phyloP scores from a whole-genome alignment of 2,888 invertebrate genomes.

The Stegana nigrithorax region DNA sequence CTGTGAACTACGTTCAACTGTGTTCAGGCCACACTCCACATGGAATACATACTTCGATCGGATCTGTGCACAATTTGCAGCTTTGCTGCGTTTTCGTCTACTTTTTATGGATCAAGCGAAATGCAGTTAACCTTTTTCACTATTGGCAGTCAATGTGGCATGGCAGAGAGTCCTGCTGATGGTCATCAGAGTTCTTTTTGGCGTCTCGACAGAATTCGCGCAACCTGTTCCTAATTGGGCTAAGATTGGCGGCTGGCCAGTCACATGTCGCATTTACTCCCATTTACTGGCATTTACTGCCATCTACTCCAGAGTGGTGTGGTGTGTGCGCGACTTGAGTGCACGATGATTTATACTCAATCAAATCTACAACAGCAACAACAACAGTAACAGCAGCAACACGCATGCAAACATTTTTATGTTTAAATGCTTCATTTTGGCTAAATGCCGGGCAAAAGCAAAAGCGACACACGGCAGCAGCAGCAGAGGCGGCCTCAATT shows the following conservation, averaged over 20 bases:
- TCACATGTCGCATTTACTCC: slow-evolving; percentile 8
- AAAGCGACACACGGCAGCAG: slow-evolving; percentile 18
- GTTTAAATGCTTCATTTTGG: not conserved
- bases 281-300: slow-evolving; percentile 19
- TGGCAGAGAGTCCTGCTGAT: no score
- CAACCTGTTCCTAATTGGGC: slow-evolving; percentile 62
- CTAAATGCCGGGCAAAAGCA: not conserved
- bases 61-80: no score
- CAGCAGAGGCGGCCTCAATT: not conserved
- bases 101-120: no score
- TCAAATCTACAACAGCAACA: no score
- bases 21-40: no score
- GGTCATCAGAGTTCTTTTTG: no score
- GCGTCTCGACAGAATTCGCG: slow-evolving; percentile 44
- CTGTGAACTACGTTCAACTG: no score
- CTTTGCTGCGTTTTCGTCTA: no score
- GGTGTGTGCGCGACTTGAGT: slow-evolving; percentile 34
- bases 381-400: no score
- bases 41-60: no score
- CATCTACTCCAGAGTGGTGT: slow-evolving; percentile 51
- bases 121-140: no score
- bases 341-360: slow-evolving; percentile 47
- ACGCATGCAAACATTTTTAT: slow-evolving; percentile 14
- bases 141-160: no score
- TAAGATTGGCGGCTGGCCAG: slow-evolving; percentile 40